phyloP scores from a whole-genome alignment of 1,140 invertebrate genomes.

The Doryteuthis pealeii region DNA sequence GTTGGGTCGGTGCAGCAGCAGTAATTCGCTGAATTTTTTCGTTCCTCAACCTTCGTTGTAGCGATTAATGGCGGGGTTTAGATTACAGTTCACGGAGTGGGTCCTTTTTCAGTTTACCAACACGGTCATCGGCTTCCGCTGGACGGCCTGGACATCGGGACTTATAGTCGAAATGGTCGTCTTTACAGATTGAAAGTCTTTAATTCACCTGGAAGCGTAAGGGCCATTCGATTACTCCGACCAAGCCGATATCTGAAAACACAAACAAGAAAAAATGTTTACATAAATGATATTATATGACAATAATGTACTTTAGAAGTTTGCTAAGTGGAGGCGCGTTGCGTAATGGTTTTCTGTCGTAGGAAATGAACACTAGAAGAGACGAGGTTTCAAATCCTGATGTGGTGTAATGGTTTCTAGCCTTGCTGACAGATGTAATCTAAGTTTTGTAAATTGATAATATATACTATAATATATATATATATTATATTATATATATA shows the following conservation, averaged over 20 bases:
- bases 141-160: constrained; percentile 14
- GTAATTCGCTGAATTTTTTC: constrained; percentile 21
- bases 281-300: no score
- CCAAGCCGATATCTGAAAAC: constrained; percentile 30
- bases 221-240: constrained; percentile 33
- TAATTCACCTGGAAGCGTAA: constrained; percentile 15
- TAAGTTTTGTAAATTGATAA: no score
- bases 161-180: constrained; percentile 19
- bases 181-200: constrained; percentile 22
- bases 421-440: no score
- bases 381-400: no score
- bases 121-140: constrained; percentile 20
- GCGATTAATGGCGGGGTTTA: constrained; percentile 5
- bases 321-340: no score
- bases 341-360: no score
- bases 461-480: no score
- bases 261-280: not conserved
- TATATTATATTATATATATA: no score
- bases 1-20: constrained; percentile 17
- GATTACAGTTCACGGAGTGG: constrained; percentile 17
- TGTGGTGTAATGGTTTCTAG: no score
- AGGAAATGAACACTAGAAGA: no score
- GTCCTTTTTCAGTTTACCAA: constrained; percentile 15
- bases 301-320: no score
- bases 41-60: constrained; percentile 8